A percentile compares a stretch with the other conserved stretches of the same genome.
These are phyloP conservation scores for Neolamprologus fasciatus DNA, from an alignment of 2,113 vertebrate species.

Conservation along the genomic window DNA sequence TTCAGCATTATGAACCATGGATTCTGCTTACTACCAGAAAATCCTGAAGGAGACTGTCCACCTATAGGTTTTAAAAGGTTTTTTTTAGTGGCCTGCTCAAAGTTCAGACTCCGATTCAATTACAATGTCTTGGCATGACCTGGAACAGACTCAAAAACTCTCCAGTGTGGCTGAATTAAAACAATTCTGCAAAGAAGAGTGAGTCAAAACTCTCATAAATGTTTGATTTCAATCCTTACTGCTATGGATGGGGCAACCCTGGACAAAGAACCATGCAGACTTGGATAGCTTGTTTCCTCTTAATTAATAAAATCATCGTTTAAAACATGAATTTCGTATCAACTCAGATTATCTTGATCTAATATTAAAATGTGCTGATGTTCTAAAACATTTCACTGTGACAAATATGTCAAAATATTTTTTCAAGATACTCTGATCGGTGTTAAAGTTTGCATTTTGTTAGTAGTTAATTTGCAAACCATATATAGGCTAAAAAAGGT, in stretches of 20 bases:
- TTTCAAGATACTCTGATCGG: not conserved
- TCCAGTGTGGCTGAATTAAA: not conserved
- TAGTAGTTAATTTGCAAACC: not conserved
- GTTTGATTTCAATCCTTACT: not conserved
- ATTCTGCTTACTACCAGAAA: not conserved
- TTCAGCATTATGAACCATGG: not conserved
- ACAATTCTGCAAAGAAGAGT: not conserved
- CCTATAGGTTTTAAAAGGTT: not conserved
- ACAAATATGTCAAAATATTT: not conserved
- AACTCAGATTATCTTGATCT: not conserved
- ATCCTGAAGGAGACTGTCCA: not conserved
- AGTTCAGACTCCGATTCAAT: not conserved
- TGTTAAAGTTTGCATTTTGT: not conserved
- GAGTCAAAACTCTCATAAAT: not conserved
- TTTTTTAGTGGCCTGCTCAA: not conserved
- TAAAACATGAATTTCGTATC: not conserved
- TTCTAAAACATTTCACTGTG: not conserved
- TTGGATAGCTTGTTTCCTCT: not conserved
- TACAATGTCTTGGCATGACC: not conserved
- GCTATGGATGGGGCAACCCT: not conserved
- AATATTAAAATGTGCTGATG: not conserved
- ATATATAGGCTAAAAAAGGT: not conserved
- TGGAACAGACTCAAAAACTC: not conserved
- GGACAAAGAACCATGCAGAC: not conserved
- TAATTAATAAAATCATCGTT: not conserved